Percentiles rank a stretch among this genome's conserved stretches.
Conservation (phyloP, 30 jellyfish, hydroid and myxozoan species). For the Rhopilema esculentum region DNA sequence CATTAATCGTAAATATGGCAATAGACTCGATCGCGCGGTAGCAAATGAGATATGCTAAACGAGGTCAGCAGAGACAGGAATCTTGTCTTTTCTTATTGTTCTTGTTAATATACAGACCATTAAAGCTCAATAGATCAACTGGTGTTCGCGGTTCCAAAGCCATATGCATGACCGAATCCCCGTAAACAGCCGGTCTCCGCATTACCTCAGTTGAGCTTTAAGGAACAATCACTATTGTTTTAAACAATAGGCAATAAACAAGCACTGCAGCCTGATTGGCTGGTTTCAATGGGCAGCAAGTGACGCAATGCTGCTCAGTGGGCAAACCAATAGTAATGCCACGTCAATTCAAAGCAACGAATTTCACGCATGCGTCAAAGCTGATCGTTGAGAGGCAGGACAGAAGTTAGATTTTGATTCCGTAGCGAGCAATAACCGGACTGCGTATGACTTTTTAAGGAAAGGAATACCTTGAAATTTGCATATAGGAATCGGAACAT, state of each 20-base stretch:
- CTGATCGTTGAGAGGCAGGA: constrained; percentile 27
- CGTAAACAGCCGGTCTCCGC: constrained; percentile 66
- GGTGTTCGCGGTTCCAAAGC: constrained; percentile 63
- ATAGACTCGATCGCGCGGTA: constrained; percentile 55
- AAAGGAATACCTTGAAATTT: background rate
- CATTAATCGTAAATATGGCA: background rate
- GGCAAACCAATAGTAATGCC: constrained; percentile 90
- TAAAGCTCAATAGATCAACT: constrained; percentile 77
- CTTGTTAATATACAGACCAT: constrained; percentile 49
- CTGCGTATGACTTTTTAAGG: constrained; percentile 45
- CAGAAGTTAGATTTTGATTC: constrained; percentile 31
- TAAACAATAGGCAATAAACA: constrained; percentile 42
- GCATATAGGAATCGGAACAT: constrained; percentile 13
- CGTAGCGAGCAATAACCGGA: constrained; percentile 46
- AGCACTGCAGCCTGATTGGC: constrained; percentile 65
- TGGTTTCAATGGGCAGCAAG: constrained; percentile 68
- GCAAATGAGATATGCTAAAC: constrained; percentile 46
- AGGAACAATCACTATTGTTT: constrained; percentile 72
- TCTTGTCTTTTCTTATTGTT: constrained; percentile 34
- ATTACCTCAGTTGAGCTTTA: constrained; percentile 85
- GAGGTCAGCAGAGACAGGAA: constrained; percentile 62
- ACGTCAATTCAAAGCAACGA: constrained; percentile 80
- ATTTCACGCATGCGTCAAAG: constrained; percentile 89
- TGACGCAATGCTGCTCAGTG: constrained; percentile 92
- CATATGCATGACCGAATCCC: constrained; percentile 74